Evolutionary conservation across 53 echinoderm and acorn worm species (phyloP).

Genomic region (Pentamera pediparva): DNA sequence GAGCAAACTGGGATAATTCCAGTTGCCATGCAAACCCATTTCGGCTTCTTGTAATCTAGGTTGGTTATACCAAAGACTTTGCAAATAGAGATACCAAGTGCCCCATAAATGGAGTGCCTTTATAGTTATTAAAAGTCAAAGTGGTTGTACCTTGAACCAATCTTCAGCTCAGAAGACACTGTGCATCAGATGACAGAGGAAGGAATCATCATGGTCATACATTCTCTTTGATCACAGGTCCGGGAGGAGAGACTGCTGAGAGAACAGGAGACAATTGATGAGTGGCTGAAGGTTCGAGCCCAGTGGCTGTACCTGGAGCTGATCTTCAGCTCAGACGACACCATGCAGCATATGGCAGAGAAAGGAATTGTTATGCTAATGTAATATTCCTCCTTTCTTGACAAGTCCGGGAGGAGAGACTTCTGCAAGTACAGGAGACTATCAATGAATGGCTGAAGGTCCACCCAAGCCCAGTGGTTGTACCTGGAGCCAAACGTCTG

Average conservation of each 20-base stretch:
- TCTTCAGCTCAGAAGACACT: too few species aligned
- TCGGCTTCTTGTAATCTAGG: too few species aligned
- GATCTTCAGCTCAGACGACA: conserved; percentile 99
- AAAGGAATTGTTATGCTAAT: too few species aligned
- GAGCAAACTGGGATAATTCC: neutral
- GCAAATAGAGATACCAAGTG: too few species aligned
- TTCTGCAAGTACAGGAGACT: conserved; percentile 88
- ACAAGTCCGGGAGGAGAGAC: conserved; percentile 84
- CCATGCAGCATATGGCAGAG: conserved; percentile 99
- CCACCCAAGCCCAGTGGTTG: conserved; percentile 96
- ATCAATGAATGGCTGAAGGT: conserved; percentile 99
- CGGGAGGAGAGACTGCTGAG: conserved; percentile 95
- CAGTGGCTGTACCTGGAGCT: conserved; percentile 99
- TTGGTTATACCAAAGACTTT: too few species aligned
- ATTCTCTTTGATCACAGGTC: conserved; percentile 36
- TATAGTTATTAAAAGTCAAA: too few species aligned
- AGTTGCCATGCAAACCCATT: too few species aligned
- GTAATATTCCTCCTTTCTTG: neutral
- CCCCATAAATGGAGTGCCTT: too few species aligned
- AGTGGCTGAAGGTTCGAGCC: conserved; percentile 98
- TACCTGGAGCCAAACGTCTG: conserved; percentile 99
- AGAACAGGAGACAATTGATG: conserved; percentile 98
- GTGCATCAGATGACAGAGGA: too few species aligned
- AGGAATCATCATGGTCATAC: too few species aligned
- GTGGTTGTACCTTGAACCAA: too few species aligned